Conservation (phyloP, 2,113 vertebrate genomes). For the Ctenomys sociabilis region DNA sequence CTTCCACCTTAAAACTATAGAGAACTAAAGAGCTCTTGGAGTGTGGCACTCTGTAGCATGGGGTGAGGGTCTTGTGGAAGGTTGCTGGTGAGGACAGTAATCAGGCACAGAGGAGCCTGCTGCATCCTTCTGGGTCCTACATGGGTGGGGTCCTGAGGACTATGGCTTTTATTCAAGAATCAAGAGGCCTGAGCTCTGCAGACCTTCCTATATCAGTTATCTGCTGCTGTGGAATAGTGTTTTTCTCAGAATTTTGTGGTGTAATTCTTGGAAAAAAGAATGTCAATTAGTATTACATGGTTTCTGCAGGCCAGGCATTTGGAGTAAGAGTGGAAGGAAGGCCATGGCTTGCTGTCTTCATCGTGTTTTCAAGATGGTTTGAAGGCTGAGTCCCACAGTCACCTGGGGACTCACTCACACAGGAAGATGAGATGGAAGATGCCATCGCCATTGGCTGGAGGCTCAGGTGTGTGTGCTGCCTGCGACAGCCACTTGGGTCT, state of each 20-base stretch:
- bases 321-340: neutral
- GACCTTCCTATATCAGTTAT: neutral
- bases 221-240: neutral
- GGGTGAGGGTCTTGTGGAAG: neutral
- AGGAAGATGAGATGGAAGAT: neutral
- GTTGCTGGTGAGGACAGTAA: too few species aligned
- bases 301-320: neutral
- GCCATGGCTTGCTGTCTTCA: neutral
- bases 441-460: neutral
- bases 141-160: neutral
- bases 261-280: neutral
- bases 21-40: conserved; percentile 51
- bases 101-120: neutral
- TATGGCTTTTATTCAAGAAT: neutral
- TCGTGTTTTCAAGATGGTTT: neutral
- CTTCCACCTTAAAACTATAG: conserved; percentile 75
- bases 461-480: neutral
- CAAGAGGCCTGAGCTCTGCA: neutral
- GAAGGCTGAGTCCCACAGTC: neutral
- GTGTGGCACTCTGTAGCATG: neutral
- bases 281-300: neutral
- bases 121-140: neutral
- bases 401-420: neutral
- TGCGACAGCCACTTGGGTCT: neutral
- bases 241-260: neutral